phyloP scores from a whole-genome alignment of 2,888 invertebrate species.

The Nudaria mundana region DNA sequence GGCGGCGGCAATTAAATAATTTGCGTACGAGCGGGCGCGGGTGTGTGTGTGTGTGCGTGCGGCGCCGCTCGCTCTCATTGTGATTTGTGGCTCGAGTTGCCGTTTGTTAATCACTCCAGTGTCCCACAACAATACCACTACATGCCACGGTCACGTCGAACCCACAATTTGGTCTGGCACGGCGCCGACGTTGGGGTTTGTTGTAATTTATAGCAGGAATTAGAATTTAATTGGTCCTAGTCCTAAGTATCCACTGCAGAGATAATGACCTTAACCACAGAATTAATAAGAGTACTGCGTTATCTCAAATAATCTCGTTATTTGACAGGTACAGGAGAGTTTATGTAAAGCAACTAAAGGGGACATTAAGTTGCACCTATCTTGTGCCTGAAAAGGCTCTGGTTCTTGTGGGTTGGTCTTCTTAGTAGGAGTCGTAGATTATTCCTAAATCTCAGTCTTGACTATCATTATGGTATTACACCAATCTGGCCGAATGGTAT shows the following conservation, averaged over 20 bases:
- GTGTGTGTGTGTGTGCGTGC: slow-evolving; percentile 32
- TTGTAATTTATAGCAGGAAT: slow-evolving; percentile 24
- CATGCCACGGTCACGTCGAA: slow-evolving; percentile 15
- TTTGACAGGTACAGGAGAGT: too few relatives aligned
- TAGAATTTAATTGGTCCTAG: slow-evolving; percentile 17
- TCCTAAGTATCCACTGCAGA: slow-evolving; percentile 18
- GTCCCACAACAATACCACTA: slow-evolving; percentile 35
- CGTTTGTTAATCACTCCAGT: slow-evolving; percentile 41
- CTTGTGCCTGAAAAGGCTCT: too few relatives aligned
- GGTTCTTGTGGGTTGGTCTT: too few relatives aligned
- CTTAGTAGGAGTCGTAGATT: too few relatives aligned
- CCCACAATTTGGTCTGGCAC: slow-evolving; percentile 34
- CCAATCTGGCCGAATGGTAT: too few relatives aligned
- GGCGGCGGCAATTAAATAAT: slow-evolving; percentile 69
- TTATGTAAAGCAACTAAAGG: too few relatives aligned
- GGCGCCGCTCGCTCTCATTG: slow-evolving; percentile 37
- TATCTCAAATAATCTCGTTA: too few relatives aligned
- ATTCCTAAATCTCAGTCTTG: too few relatives aligned
- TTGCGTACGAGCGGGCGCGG: slow-evolving; percentile 68
- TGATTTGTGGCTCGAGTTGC: slow-evolving; percentile 54
- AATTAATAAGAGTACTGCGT: too few relatives aligned
- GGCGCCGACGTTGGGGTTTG: slow-evolving; percentile 17
- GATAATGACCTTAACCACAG: neutral
- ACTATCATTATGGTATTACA: too few relatives aligned
- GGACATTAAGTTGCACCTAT: too few relatives aligned